Conservation (phyloP, 2,113 vertebrate genomes). For the Bungarus multicinctus region DNA sequence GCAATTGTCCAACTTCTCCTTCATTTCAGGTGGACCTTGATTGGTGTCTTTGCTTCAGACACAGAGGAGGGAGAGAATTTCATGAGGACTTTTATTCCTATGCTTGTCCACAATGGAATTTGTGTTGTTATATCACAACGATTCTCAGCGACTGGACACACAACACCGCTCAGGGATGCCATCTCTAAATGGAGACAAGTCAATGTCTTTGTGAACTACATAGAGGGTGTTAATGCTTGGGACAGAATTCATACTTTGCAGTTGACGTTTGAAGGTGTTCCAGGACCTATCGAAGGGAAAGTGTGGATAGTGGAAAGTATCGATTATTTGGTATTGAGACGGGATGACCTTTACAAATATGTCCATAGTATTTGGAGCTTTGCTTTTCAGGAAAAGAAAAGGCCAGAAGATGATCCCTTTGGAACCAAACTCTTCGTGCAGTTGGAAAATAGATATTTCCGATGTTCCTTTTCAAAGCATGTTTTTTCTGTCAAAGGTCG, state of each 20-base stretch:
- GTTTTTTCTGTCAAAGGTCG: neutral
- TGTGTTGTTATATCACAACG: neutral
- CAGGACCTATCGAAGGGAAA: neutral
- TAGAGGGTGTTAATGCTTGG: neutral
- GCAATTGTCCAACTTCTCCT: neutral
- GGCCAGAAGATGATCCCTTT: neutral
- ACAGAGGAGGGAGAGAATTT: neutral
- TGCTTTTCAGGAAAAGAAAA: neutral
- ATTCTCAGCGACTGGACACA: neutral
- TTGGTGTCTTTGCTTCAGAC: neutral
- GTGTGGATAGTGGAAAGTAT: neutral
- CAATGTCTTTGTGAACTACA: neutral
- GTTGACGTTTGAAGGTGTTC: neutral
- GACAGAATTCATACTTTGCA: neutral
- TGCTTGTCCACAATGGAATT: neutral
- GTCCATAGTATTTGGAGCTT: neutral
- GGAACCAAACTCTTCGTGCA: neutral
- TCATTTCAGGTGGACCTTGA: neutral
- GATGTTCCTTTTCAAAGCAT: neutral
- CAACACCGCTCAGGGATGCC: neutral
- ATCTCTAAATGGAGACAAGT: neutral
- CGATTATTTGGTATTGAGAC: neutral
- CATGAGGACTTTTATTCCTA: neutral
- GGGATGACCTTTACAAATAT: neutral
- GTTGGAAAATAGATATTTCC: neutral